These are phyloP conservation scores for Osmerus mordax DNA, from an alignment of 2,113 vertebrate genomes.

Conservation along the genomic window DNA sequence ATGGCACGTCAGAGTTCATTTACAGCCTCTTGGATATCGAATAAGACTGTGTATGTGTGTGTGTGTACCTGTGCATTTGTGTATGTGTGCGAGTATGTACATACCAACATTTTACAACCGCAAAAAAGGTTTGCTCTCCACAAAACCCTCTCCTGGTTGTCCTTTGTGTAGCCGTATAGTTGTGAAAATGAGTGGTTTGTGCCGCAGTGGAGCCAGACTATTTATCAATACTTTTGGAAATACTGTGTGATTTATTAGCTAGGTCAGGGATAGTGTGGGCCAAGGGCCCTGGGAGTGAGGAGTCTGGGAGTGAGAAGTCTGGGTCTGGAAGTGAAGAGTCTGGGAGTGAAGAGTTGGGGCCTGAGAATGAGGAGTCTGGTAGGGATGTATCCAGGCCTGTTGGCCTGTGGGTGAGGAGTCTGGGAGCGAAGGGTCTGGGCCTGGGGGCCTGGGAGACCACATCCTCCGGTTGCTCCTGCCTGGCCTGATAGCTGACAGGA, in stretches of 20 bases:
- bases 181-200: too few relatives aligned
- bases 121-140: too few relatives aligned
- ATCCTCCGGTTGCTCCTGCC: conserved; percentile 51
- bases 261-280: conserved; percentile 39
- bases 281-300: conserved; percentile 29
- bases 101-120: not conserved
- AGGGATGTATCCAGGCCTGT: not conserved
- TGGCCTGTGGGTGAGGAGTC: conserved; percentile 10
- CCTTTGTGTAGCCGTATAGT: too few relatives aligned
- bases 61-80: conserved; percentile 37
- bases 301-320: not conserved
- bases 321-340: too few relatives aligned
- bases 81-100: conserved; percentile 1
- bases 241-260: conserved; percentile 41
- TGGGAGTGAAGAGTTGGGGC: conserved; percentile 8
- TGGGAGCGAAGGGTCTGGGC: too few relatives aligned
- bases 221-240: conserved; percentile 36
- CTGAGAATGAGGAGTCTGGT: conserved; percentile 7
- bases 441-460: conserved; percentile 46
- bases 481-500: conserved; percentile 59
- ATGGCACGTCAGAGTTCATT: conserved; percentile 31
- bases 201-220: not conserved
- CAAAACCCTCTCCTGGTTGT: too few relatives aligned
- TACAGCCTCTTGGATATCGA: conserved; percentile 18
- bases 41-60: not conserved